Evolutionary conservation across 2,888 invertebrate genomes (phyloP).

Genomic region (Salticus scenicus): DNA sequence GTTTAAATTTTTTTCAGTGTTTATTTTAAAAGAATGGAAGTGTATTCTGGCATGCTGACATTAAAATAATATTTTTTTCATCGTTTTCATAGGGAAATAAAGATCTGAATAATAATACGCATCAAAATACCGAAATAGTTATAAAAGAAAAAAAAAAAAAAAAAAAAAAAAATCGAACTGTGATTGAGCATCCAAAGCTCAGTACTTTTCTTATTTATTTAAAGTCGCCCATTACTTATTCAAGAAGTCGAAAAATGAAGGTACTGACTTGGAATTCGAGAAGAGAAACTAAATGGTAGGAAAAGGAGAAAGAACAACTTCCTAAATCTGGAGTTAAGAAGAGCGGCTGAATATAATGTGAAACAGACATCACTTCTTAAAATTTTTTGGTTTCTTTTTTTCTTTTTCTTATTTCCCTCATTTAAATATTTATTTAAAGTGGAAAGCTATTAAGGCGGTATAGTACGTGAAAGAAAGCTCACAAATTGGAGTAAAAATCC

Average conservation of each 20-base stretch:
- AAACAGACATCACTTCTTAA: conserved; percentile 58
- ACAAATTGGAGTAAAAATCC: too few species aligned
- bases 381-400: conserved; percentile 12
- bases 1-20: too few species aligned
- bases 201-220: conserved; percentile 10
- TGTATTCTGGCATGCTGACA: too few species aligned
- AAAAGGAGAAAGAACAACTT: conserved; percentile 32
- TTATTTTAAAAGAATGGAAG: too few species aligned
- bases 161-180: conserved; percentile 25
- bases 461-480: too few species aligned
- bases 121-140: background rate
- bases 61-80: too few species aligned
- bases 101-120: conserved; percentile 38
- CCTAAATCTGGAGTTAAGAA: background rate
- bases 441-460: background rate
- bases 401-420: conserved; percentile 2
- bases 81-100: too few species aligned
- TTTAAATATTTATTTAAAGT: conserved; percentile 14
- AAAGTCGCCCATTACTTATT: conserved; percentile 52
- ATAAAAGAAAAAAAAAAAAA: conserved; percentile 21
- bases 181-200: conserved; percentile 46
- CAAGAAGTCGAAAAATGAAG: conserved; percentile 43
- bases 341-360: conserved; percentile 41
- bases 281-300: conserved; percentile 12
- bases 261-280: background rate